Percentiles rank a stretch among this genome's conserved stretches.
phyloP scores from a whole-genome alignment of 2,113 vertebrate genomes.

The Hypanus sabinus region DNA sequence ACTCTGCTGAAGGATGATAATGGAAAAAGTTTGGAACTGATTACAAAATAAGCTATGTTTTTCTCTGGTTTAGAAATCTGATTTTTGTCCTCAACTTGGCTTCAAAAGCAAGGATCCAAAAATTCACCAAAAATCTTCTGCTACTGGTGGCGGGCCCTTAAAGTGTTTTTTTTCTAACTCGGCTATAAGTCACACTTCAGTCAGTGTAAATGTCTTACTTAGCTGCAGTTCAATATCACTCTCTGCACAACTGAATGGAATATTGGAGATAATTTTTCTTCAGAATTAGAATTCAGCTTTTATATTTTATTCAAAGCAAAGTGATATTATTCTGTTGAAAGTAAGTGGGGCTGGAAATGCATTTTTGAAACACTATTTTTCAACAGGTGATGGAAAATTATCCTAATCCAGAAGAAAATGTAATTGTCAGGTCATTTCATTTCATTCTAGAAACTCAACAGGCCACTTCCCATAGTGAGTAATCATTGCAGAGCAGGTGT shows the following conservation, averaged over 20 bases:
- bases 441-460: no score
- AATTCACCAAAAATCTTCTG: background rate
- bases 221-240: no score
- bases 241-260: background rate
- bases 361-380: no score
- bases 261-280: background rate
- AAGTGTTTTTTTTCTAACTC: background rate
- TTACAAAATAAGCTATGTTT: background rate
- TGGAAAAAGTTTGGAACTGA: background rate
- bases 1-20: background rate
- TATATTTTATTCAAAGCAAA: background rate
- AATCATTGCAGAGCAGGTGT: no score
- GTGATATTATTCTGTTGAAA: background rate
- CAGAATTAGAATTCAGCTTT: background rate
- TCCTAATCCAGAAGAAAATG: no score
- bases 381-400: no score
- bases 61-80: background rate
- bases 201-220: background rate
- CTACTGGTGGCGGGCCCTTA: background rate
- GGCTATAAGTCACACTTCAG: background rate
- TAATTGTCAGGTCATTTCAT: no score
- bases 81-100: background rate
- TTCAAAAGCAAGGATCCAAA: background rate
- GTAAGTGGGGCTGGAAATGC: no score
- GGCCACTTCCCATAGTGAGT: no score